A percentile compares a stretch with the other conserved stretches of the same genome.
phyloP scores from a whole-genome alignment of 2,888 invertebrate species.

The Oasisia sp. region DNA sequence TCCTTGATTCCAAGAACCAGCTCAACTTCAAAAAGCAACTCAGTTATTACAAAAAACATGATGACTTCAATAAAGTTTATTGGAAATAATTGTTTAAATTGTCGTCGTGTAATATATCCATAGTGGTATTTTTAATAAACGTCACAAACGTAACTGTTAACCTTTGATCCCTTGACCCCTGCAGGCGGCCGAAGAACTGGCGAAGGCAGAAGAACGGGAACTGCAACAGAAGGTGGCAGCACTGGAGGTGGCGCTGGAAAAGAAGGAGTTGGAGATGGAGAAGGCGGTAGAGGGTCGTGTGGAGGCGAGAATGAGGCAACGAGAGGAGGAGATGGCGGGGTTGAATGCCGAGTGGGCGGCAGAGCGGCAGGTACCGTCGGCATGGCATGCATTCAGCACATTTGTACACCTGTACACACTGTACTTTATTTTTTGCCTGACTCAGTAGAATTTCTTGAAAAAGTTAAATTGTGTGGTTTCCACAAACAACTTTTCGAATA shows the following conservation, averaged over 20 bases:
- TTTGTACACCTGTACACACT: background rate
- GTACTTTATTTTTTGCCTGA: background rate
- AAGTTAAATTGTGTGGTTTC: no score
- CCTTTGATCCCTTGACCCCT: slow-evolving; percentile 3
- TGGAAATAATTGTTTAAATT: background rate
- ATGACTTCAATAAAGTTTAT: background rate
- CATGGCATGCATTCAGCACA: background rate
- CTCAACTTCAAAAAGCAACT: no score
- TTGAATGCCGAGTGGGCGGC: slow-evolving; percentile 54
- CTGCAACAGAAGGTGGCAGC: slow-evolving; percentile 40
- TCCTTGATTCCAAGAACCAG: no score
- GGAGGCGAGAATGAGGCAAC: slow-evolving; percentile 32
- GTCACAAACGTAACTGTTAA: background rate
- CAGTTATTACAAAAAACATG: background rate
- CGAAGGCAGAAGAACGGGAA: slow-evolving; percentile 49
- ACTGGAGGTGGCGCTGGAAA: slow-evolving; percentile 42
- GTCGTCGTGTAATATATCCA: background rate
- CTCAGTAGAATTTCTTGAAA: no score
- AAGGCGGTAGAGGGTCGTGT: slow-evolving; percentile 48
- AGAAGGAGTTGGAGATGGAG: slow-evolving; percentile 45
- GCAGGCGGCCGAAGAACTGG: slow-evolving; percentile 29
- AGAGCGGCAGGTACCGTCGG: slow-evolving; percentile 54
- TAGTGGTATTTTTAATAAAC: background rate
- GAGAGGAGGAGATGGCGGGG: slow-evolving; percentile 51
- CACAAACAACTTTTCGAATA: no score